These are phyloP conservation scores for Fragum sueziense DNA, from an alignment of 2,888 invertebrate genomes.

Conservation along the genomic window DNA sequence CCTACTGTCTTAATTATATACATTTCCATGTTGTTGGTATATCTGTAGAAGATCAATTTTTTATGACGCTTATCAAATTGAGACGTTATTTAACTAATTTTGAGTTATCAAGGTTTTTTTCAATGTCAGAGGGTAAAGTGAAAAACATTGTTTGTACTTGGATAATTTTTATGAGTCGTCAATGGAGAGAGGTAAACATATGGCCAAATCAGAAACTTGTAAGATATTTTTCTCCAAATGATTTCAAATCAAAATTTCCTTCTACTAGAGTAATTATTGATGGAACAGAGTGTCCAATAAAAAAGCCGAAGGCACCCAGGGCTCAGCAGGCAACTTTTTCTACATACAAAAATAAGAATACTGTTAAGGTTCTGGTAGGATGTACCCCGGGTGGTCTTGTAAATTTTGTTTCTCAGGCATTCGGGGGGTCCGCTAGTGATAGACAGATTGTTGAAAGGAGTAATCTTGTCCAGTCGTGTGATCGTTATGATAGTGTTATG, in stretches of 20 bases:
- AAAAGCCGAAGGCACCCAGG: slow-evolving; percentile 44
- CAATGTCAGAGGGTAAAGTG: slow-evolving; percentile 45
- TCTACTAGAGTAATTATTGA: slow-evolving; percentile 62
- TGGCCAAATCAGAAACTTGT: slow-evolving; percentile 59
- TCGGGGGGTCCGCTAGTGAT: slow-evolving; percentile 60
- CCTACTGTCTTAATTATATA: slow-evolving; percentile 32
- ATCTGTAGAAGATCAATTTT: slow-evolving; percentile 40
- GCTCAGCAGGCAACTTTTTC: slow-evolving; percentile 54
- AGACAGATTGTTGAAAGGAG: slow-evolving; percentile 57
- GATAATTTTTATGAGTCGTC: slow-evolving; percentile 58
- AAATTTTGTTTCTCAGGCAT: slow-evolving; percentile 39
- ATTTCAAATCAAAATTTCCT: slow-evolving; percentile 59
- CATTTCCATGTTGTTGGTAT: slow-evolving; percentile 12
- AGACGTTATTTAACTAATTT: slow-evolving; percentile 43
- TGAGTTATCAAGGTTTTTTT: slow-evolving; percentile 51
- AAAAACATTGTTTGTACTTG: slow-evolving; percentile 56
- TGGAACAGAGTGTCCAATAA: slow-evolving; percentile 60
- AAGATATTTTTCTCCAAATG: slow-evolving; percentile 53
- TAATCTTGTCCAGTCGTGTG: slow-evolving; percentile 55
- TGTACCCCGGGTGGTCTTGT: slow-evolving; percentile 57
- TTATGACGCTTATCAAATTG: slow-evolving; percentile 48
- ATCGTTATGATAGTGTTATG: no score
- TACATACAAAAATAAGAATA: slow-evolving; percentile 58
- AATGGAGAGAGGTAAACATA: slow-evolving; percentile 52
- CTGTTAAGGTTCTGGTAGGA: slow-evolving; percentile 53